Evolutionary conservation across 2,888 invertebrate species (phyloP), one percentile per base, ranked within the genome.

Genomic region (Eudemis profundana): DNA sequence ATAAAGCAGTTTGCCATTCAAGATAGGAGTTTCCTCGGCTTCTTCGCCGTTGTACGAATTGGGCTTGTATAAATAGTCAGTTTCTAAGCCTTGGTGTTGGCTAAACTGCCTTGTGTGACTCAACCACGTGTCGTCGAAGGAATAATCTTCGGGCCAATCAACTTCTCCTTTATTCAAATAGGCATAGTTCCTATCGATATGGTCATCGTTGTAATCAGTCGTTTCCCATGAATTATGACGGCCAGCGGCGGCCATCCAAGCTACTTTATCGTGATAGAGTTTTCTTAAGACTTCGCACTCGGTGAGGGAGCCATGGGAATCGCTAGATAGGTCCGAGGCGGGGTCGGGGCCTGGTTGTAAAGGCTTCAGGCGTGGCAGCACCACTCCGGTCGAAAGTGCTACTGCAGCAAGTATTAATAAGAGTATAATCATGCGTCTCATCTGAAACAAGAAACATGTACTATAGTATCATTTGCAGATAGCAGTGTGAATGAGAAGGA

Each of bases 41-140:
- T 68, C 57, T 56, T 74, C 73, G 69, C 82, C 82, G 3, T 12
- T 7, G 57, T 78, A 75, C 42, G 73, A 54, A 56, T 78, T 77
- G 12, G 73, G 71, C 38, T 78, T 74, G 42, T 76, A 77, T 0
- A 79, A 67, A 61, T 79, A 78, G 12, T 53, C 27, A 17, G n/a
- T 7, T 8, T 46, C 36, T 3, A 15, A 46, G 51, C 76, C 75
- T 73, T 89, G 85, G 40, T 89, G 89, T 50, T 89, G 86, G 71
- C 90, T 87, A 53, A 90, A 72, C 66, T 88, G 89, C 60, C 89
- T 79, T 1, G 90, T 90, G 68, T 90, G 90, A 72, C 89, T 88
- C 64, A 87, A 89, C 90, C 89, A 89, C 74, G 88, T 88, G 70
- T 90, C 85, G 82, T 86, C 83, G 42, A 86, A 76, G 66, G 82